Base-by-base conservation (phyloP, 2,797 vertebrate genomes). In the Falco rusticolus region DNA sequence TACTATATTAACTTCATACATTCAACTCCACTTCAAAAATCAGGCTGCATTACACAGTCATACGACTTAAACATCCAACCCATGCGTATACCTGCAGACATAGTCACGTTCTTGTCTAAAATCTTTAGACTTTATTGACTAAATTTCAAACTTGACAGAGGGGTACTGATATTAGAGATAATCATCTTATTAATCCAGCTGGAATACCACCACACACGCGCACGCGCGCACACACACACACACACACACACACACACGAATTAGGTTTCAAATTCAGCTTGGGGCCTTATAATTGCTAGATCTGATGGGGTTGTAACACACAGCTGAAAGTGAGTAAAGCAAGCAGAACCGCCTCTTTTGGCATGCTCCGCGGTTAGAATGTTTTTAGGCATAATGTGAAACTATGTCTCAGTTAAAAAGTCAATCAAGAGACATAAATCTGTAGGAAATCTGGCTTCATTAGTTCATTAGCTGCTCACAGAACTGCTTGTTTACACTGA, bases 391-490 rank as follows among this genome's bases (percentile, higher is more conserved):
- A 82, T 69, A 63, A 79, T 41, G 28, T 45, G 48, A 91, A 93
- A 70, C 11, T 29, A 11, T 53, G 39, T 50, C 63, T 90, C 59
- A 78, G 65, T 81, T 86, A 57, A 60, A 68, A 93, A 95, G 63
- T 72, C 74, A 89, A 53, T 92, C 68, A 96, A 71, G 68, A 85
- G 39, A 64, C 31, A 89, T 82, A 93, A 84, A 79, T 95, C 31
- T 78, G 18, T 68, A 91, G 61, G 65, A 94, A 95, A 94, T 95
- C 66, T 95, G 94, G 84, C 88, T 92, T 84, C 90, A 84, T 93
- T 93, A 81, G 86, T 82, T 79, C 86, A 93, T 95, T 93, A 96
- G 59, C 70, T 96, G 70, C 43, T 96, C 64, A 33, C 45, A 95
- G 80, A 93, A 93, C 20, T 65, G 48, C 61, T 87, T 96, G 71